These are phyloP conservation scores for Ctenopoma multispine DNA, from an alignment of 2,797 vertebrate genomes.

Conservation along the genomic window DNA sequence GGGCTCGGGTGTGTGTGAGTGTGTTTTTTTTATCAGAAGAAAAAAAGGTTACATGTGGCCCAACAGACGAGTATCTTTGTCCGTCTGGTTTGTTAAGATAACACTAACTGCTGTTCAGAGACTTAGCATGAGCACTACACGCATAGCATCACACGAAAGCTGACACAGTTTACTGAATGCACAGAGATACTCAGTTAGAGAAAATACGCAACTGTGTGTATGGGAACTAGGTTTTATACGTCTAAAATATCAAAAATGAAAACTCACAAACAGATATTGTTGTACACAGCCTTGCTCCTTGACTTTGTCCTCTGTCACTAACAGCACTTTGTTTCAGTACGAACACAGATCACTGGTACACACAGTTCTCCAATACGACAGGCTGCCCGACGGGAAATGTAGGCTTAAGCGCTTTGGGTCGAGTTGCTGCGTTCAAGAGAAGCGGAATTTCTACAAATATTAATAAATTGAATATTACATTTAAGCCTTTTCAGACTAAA, in stretches of 20 bases:
- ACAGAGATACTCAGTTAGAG: fast-evolving
- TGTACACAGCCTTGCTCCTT: conserved; percentile 55
- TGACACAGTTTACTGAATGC: neutral
- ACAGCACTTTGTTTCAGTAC: conserved; percentile 30
- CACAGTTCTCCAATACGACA: neutral
- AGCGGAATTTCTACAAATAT: neutral
- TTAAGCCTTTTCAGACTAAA: no score
- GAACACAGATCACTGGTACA: conserved; percentile 56
- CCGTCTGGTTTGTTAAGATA: conserved; percentile 60
- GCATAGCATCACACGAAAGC: conserved; percentile 1
- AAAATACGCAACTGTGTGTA: fast-evolving
- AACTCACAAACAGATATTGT: neutral
- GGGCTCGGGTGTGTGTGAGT: no score
- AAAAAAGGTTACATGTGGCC: conserved; percentile 13
- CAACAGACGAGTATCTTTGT: neutral
- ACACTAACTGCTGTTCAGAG: conserved; percentile 18
- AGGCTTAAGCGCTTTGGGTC: neutral
- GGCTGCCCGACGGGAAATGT: conserved; percentile 67
- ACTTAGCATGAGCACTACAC: neutral
- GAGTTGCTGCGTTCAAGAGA: neutral
- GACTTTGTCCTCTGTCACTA: conserved; percentile 60
- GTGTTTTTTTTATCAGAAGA: neutral
- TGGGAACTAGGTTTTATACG: neutral
- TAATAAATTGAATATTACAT: neutral
- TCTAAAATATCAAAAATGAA: neutral